Evolutionary conservation across 2,888 invertebrate genomes (phyloP), one percentile per base, ranked within the genome.

Genomic region (Ectobius pallidus): DNA sequence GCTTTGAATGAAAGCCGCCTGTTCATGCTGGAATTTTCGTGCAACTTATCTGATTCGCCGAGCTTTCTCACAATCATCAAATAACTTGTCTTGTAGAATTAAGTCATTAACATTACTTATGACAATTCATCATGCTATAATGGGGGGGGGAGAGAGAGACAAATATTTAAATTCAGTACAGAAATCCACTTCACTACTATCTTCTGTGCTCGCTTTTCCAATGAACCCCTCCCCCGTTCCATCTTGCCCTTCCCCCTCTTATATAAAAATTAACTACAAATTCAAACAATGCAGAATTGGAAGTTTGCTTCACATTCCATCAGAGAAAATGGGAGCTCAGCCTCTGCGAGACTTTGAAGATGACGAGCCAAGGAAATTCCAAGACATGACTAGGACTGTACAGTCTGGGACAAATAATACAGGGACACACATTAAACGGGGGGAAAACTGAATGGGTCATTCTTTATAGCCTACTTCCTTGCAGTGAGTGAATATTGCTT

Each of bases 211-310:
- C 68, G 27, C 16, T 16, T 68, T 52, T 7, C 32, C 65, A 25
- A 20, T 3, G 1, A 65, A 22, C 32, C 34, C 32, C 22, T 18
- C 39, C 22, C 14, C 18, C n/a, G 16, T 39, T 9, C 52, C 58
- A 22, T 34, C 32, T 1, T 27, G 16, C 49, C 18, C 9, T 1
- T 11, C 9, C 58, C 58, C 18, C 39, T 32, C 22, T 18, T 58
- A 34, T 70, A 61, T 30, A 61, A 61, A 61, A 42, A 70, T 42
- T 46, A 61, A 62, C 52, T 70, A 70, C 69, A 70, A 73, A 73
- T 73, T 70, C 70, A 44, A 73, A 73, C 73, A 73, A 70, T 70
- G 73, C 72, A 34, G 70, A 52, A 63, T 63, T 63, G 70, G 70
- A 63, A 70, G 70, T 70, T 70, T 46, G 46, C 32, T 46, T 70